Base-by-base conservation (phyloP, 2,113 vertebrate genomes). In the Struthio camelus region DNA sequence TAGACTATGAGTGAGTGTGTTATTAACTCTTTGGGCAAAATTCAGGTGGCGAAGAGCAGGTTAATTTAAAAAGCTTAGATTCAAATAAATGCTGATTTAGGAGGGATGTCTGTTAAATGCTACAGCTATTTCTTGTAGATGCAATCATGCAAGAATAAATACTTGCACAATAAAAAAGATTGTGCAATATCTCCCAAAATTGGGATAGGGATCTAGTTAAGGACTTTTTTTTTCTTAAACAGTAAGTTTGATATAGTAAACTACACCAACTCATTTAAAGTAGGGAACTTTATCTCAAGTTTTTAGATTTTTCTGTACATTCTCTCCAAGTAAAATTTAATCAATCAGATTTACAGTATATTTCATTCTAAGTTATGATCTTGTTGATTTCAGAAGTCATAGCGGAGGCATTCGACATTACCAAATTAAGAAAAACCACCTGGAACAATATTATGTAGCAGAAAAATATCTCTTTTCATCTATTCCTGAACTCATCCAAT, bases 381-480 rank as follows among this genome's bases (percentile, higher is more conserved):
- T 91, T 95, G 34, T 94, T 92, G 72, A 66, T 96, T 95, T 58
- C 76, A 98, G 98, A 92, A 89, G 38, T 54, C 85, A 79, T 6
- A 97, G 97, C 23, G 97, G 97, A 19, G 73, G 98, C 54, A 97
- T 98, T 38, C 97, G 98, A 65, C 99, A 99, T 96, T 99, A 99
- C 90, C 98, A 99, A 89, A 99, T 99, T 77, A 99, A 99, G 94
- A 89, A 93, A 82, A 98, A 88, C 4, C 97, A 98, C 46, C 71
- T 42, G 0, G 98, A 98, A 40, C 96, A 98, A 82, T 99, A 97
- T 94, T 99, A 97, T 11, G 86, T 99, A 92, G 98, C 98, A 34
- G 98, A 99, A 71, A 98, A 97, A 90, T 97, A 99, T 28, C 78
- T 97, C 32, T 99, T 99, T 87, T 95, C 32, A 61, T 98, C 98